Conservation (phyloP, 2,113 vertebrate genomes). For the Mesitornis unicolor region DNA sequence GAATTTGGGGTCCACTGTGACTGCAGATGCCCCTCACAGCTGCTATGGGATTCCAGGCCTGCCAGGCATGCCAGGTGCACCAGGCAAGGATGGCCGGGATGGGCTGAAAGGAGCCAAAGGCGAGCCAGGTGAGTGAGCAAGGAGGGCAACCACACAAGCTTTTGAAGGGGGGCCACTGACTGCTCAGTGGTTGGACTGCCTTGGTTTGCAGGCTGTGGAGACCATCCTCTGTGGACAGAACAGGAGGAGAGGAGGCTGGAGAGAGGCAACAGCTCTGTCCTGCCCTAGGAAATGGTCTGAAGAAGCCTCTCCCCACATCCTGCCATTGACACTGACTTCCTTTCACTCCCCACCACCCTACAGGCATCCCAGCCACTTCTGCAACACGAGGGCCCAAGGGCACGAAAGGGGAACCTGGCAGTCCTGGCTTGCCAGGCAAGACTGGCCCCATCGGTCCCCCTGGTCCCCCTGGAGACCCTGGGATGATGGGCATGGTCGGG, state of each 20-base stretch:
- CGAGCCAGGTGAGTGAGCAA: conserved; percentile 71
- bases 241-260: not conserved
- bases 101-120: conserved; percentile 79
- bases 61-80: conserved; percentile 82
- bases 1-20: not conserved
- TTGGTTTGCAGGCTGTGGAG: not conserved
- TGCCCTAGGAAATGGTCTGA: not conserved
- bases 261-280: not conserved
- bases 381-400: conserved; percentile 67
- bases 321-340: not conserved
- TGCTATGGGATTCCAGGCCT: conserved; percentile 76
- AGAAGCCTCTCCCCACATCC: not conserved
- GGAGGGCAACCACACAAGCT: not conserved
- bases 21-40: not conserved
- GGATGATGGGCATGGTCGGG: not conserved
- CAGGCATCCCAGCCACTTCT: conserved; percentile 64
- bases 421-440: conserved; percentile 66
- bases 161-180: rapidly evolving
- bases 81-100: conserved; percentile 85
- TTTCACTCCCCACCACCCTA: not conserved
- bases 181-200: not conserved
- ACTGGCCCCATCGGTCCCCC: conserved; percentile 41
- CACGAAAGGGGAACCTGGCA: conserved; percentile 62
- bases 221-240: not conserved
- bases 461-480: conserved; percentile 15